Base-by-base conservation (phyloP, 2,888 invertebrate species). In the Cactoblastis cactorum region DNA sequence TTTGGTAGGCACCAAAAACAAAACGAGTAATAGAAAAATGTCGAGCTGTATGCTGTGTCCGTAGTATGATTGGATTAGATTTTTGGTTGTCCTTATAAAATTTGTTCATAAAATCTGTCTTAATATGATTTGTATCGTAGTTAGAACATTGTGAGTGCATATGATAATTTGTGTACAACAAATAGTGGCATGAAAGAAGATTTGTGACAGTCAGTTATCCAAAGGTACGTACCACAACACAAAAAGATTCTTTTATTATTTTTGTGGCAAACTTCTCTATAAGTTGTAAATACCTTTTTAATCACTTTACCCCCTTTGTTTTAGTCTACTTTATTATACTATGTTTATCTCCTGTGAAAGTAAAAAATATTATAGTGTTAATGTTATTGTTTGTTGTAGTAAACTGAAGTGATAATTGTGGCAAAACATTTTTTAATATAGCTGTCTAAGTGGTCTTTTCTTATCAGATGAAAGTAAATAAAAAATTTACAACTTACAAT, bases 1-100 rank as follows among this genome's bases (percentile, higher is more conserved):
- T n/a, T n/a, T n/a, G n/a, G n/a, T n/a, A n/a, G n/a, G n/a, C n/a
- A 49, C 12, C 17, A 8, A 11, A 19, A 52, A 50, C 49, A 14
- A 54, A 52, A 54, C 54, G 52, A 18, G 14, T 41, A 15, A 22
- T 52, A 6, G 47, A 52, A 52, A 55, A 51, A 56, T 56, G 52
- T 56, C 52, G 53, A 45, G 54, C 54, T 51, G 52, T 41, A 37
- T 41, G 43, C 34, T 49, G 35, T 14, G 22, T 32, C 17, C 35
- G 43, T 55, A 49, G 15, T 28, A 33, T 52, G 24, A 28, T 28
- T 50, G 28, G 45, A 28, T 11, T 46, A 28, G 35, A 47, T 53
- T 32, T 15, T 43, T 32, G 17, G 28, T 43, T 15, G 15, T 43
- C n/a, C 28, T 28, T 43, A 32, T 2, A 28, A 43, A 43, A 17